Evolutionary conservation across 1,140 invertebrate species (phyloP).

Genomic region (Physella acuta): DNA sequence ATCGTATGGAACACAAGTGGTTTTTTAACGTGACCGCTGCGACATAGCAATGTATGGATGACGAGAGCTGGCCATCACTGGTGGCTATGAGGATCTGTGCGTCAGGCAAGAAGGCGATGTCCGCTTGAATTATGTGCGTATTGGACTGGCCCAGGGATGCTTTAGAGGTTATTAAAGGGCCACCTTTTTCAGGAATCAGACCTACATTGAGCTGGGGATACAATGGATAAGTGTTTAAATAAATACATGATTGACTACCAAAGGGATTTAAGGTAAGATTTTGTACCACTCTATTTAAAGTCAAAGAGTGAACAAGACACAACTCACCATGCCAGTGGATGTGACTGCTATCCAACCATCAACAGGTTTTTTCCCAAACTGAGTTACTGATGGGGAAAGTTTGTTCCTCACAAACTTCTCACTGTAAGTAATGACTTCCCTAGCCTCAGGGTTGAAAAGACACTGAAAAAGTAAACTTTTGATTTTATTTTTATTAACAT

Average conservation of each 20-base stretch:
- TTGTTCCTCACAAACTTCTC: constrained; percentile 81
- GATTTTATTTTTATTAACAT: too few relatives aligned
- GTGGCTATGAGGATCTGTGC: constrained; percentile 80
- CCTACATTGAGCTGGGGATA: constrained; percentile 30
- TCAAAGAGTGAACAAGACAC: background rate
- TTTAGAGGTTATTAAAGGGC: constrained; percentile 34
- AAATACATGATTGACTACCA: too few relatives aligned
- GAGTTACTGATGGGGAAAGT: constrained; percentile 77
- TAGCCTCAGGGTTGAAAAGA: constrained; percentile 54
- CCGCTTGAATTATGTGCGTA: constrained; percentile 74
- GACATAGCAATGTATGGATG: constrained; percentile 76
- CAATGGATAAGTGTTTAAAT: too few relatives aligned
- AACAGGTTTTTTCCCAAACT: constrained; percentile 80
- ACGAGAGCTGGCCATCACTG: constrained; percentile 68
- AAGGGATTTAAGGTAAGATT: too few relatives aligned
- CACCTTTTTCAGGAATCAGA: constrained; percentile 32
- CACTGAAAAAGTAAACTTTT: constrained; percentile 37
- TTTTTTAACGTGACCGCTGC: constrained; percentile 66
- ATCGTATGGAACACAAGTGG: constrained; percentile 63
- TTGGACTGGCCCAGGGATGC: constrained; percentile 75
- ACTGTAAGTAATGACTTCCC: constrained; percentile 67
- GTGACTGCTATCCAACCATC: constrained; percentile 82
- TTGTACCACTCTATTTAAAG: too few relatives aligned
- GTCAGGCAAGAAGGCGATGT: constrained; percentile 64
- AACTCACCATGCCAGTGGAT: constrained; percentile 75